These are phyloP conservation scores for Eupristina koningsbergeri DNA, from an alignment of 1,140 invertebrate species.

Conservation along the genomic window DNA sequence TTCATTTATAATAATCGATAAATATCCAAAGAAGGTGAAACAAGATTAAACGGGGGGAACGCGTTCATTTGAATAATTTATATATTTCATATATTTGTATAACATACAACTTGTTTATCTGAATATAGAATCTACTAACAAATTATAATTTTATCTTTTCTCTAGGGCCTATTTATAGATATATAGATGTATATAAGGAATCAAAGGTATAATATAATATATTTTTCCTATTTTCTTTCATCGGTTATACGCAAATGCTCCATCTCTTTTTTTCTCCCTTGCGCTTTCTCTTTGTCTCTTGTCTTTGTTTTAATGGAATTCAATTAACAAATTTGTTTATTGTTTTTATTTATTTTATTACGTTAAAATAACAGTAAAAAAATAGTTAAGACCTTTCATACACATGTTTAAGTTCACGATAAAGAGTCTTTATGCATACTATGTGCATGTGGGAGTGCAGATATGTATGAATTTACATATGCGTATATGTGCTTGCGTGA, in stretches of 20 bases:
- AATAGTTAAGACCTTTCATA: slow-evolving; percentile 34
- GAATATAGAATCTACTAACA: neutral
- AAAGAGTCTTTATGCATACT: neutral
- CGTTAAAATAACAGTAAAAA: slow-evolving; percentile 45
- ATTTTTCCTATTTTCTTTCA: neutral
- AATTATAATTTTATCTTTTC: slow-evolving; percentile 32
- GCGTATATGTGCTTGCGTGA: neutral
- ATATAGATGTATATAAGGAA: neutral
- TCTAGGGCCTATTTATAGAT: slow-evolving; percentile 1
- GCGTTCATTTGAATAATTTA: neutral
- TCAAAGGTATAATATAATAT: neutral
- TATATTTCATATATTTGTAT: slow-evolving; percentile 17
- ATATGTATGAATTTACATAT: neutral
- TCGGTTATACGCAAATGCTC: neutral
- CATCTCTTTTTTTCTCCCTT: neutral
- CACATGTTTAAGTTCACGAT: neutral
- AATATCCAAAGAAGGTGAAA: slow-evolving; percentile 20
- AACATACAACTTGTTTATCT: neutral
- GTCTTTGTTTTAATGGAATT: neutral
- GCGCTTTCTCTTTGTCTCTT: no score
- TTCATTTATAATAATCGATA: slow-evolving; percentile 15
- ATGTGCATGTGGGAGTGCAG: neutral
- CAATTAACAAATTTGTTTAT: neutral
- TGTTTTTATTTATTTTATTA: neutral
- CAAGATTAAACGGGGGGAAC: slow-evolving; percentile 13